Base-by-base conservation (phyloP, 2,888 invertebrate genomes). In the Branchipolynoe longqiensis region DNA sequence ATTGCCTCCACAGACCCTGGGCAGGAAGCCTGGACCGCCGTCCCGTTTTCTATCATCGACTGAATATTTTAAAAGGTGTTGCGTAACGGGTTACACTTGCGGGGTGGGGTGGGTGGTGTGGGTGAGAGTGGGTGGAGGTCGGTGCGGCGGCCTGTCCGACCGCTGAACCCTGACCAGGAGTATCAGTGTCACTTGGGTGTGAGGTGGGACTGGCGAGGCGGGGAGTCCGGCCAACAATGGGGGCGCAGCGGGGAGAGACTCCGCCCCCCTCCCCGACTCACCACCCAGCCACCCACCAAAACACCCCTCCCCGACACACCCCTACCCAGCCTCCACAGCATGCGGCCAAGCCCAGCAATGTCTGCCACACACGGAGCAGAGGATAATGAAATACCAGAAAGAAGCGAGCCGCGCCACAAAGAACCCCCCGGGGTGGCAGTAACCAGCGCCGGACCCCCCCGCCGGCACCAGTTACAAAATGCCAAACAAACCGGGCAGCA, bases 1-100 rank as follows among this genome's bases (percentile, higher is more conserved):
- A 78, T 78, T 78, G 78, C 78, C 41, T 78, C 78, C 78, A 78
- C 48, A 54, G 48, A 78, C 48, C 41, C 41, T 78, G 48, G 18
- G 31, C 48, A 48, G 41, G 48, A 25, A 25, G 48, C 12, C 78
- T 8, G 78, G n/a, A 18, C 31, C 54, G 25, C 41, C 28, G 78
- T 54, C 78, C 78, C 78, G 78, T 78, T 78, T 78, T 78, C 78
- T 78, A 78, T 78, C 78, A 78, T 78, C 48, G 78, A 18, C 78
- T 78, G 78, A 78, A 78, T 78, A 78, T 78, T 78, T 78, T 78
- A 78, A 78, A 78, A 78, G 78, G 48, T 78, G 4, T 78, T 78
- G 48, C 48, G 48, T 78, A 78, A 78, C 28, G 12, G 54, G 78
- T 78, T 78, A 78, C 78, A 28, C 31, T 38, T 41, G 54, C 48